phyloP scores from a whole-genome alignment of 2,888 invertebrate species.

The Trissolcus brochymenae region DNA sequence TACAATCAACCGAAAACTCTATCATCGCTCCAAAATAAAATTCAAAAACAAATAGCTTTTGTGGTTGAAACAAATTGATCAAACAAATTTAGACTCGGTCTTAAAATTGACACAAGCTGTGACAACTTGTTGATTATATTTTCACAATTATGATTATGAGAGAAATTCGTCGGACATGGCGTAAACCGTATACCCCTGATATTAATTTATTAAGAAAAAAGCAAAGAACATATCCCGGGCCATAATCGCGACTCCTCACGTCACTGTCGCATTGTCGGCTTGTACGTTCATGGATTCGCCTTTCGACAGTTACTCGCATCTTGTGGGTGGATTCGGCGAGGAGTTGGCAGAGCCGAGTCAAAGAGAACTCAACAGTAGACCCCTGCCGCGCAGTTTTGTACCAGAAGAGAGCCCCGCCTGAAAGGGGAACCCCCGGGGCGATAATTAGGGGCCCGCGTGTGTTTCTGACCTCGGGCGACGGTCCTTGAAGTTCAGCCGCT shows the following conservation, averaged over 20 bases:
- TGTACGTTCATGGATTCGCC: slow-evolving; percentile 41
- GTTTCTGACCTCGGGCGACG: slow-evolving; percentile 72
- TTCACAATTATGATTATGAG: too few species aligned
- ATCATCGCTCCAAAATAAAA: too few species aligned
- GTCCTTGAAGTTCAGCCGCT: slow-evolving; percentile 75
- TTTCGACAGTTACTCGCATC: slow-evolving; percentile 38
- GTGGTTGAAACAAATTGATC: too few species aligned
- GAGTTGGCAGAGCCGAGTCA: slow-evolving; percentile 57
- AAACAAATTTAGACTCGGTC: too few species aligned
- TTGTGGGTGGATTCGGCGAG: slow-evolving; percentile 60
- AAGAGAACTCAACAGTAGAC: slow-evolving; percentile 67
- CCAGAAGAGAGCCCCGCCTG: slow-evolving; percentile 70
- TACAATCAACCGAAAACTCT: too few species aligned
- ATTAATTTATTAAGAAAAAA: too few species aligned
- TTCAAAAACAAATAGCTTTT: too few species aligned
- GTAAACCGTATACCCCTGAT: too few species aligned
- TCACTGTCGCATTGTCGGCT: slow-evolving; percentile 29
- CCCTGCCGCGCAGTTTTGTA: slow-evolving; percentile 75
- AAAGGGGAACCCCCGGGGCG: slow-evolving; percentile 75
- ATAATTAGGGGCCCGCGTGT: slow-evolving; percentile 76
- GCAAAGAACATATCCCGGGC: neutral
- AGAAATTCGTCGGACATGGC: too few species aligned
- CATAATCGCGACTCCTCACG: slow-evolving; percentile 27
- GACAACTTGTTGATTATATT: too few species aligned
- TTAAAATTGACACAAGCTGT: too few species aligned